Conservation (phyloP, 1,140 invertebrate species). For the Zophobas atratus region DNA sequence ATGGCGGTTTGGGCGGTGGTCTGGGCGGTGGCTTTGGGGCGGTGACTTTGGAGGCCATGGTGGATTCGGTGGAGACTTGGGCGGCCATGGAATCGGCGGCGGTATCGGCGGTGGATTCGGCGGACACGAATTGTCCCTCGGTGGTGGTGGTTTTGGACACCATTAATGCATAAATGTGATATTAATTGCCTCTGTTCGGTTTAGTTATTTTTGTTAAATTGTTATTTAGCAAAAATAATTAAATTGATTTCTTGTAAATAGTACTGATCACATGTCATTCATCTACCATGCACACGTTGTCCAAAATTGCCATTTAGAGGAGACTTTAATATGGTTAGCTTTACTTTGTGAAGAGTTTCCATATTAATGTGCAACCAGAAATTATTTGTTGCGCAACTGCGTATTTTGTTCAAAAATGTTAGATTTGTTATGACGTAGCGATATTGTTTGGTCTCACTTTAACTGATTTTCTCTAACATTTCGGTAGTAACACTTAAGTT, state of each 20-base stretch:
- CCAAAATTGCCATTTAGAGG: slow-evolving; percentile 20
- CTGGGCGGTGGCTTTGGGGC: slow-evolving; percentile 57
- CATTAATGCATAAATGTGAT: slow-evolving; percentile 21
- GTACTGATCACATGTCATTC: slow-evolving; percentile 23
- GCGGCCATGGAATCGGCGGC: slow-evolving; percentile 18
- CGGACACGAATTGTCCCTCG: slow-evolving; percentile 43
- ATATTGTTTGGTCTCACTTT: not conserved
- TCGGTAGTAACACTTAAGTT: not conserved
- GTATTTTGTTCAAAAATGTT: slow-evolving; percentile 34
- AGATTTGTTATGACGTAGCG: slow-evolving; percentile 24
- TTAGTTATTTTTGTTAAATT: slow-evolving; percentile 20
- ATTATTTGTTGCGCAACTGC: slow-evolving; percentile 44
- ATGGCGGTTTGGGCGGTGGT: slow-evolving; percentile 55
- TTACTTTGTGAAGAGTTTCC: slow-evolving; percentile 43
- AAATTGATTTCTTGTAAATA: slow-evolving; percentile 29
- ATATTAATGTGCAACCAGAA: slow-evolving; percentile 43
- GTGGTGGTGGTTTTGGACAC: slow-evolving; percentile 49
- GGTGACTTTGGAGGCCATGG: slow-evolving; percentile 52
- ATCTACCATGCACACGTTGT: slow-evolving; percentile 21
- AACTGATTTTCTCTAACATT: not conserved
- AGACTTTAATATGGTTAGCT: slow-evolving; percentile 40
- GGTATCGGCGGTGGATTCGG: slow-evolving; percentile 40
- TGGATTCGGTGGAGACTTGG: slow-evolving; percentile 47
- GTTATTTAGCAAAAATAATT: not conserved
- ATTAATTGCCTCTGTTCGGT: slow-evolving; percentile 25